Conservation (phyloP, 2,888 invertebrate genomes). For the Lagria hirta region DNA sequence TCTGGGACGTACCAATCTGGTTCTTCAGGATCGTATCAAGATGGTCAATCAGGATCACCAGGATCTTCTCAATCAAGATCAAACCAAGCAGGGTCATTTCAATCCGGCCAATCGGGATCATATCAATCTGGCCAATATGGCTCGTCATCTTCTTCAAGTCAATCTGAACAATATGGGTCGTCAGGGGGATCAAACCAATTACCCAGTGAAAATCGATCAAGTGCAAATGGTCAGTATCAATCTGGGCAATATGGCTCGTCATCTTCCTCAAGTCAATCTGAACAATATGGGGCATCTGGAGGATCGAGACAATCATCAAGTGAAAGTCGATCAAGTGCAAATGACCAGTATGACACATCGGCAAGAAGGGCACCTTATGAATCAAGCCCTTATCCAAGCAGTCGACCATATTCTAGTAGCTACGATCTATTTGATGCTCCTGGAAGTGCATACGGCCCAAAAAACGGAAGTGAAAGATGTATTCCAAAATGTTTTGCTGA, state of each 20-base stretch:
- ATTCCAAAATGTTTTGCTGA: constrained; percentile 86
- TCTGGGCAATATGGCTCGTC: too few species aligned
- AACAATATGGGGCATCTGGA: constrained; percentile 10
- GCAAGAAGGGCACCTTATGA: too few species aligned
- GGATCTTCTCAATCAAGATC: constrained; percentile 3
- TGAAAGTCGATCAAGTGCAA: not conserved
- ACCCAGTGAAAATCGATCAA: too few species aligned
- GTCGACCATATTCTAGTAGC: constrained; percentile 52
- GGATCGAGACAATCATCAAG: not conserved
- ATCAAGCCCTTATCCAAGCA: constrained; percentile 44
- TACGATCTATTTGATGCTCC: constrained; percentile 57
- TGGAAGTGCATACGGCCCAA: constrained; percentile 53
- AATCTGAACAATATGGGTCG: constrained; percentile 40
- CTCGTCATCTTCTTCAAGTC: constrained; percentile 33
- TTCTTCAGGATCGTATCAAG: too few species aligned
- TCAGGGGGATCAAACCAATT: too few species aligned
- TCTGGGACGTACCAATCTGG: too few species aligned
- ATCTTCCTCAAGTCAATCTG: too few species aligned
- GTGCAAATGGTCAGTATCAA: too few species aligned
- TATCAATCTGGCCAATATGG: constrained; percentile 6
- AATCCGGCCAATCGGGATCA: constrained; percentile 8
- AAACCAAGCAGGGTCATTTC: constrained; percentile 2
- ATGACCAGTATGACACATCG: constrained; percentile 11
- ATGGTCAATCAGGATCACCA: too few species aligned
- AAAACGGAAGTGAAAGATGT: constrained; percentile 66